Base-by-base conservation (phyloP, 2,888 invertebrate species). In the Tanytarsus gracilentus region DNA sequence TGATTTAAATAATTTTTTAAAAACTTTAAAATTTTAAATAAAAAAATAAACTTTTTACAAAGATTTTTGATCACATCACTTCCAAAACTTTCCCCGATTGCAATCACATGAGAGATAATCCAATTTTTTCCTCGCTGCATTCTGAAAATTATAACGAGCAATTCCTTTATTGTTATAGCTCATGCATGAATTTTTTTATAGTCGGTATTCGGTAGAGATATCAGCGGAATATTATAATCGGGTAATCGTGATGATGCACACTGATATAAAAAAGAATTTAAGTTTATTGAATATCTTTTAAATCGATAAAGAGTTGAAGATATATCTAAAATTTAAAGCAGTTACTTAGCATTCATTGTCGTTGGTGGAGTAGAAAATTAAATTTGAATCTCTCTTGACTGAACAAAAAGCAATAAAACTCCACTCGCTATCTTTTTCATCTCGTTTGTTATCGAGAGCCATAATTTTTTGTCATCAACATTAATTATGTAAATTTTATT, bases 161-260 rank as follows among this genome's bases (percentile, higher is more conserved):
- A 18, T 44, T 44, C 9, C 8, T 44, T 44, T 44, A 44, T 44
- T 44, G 44, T 44, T 18, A 44, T 44, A 23, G 16, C 44, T 44
- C 23, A 44, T 44, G 21, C 44, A 44, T 44, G 44, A 44, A 44
- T 33, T 33, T 33, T 33, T n/a, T 33, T 33, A n/a, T n/a, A n/a
- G n/a, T n/a, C n/a, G n/a, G n/a, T n/a, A 33, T 23, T 44, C 44
- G 23, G 18, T 18, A 44, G 44, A 44, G 33, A 33, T n/a, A 33
- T n/a, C n/a, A n/a, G 9, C 33, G 33, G 33, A 11, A 9, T 33
- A 3, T 33, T 2, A 11, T 33, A 11, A 11, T 44, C 18, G 16
- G 21, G 16, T 18, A 44, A 44, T 44, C 44, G 44, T 44, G 44
- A 44, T 44, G 44, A n/a, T n/a, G n/a, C n/a, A n/a, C n/a, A n/a